These are phyloP conservation scores for Cryptus armator DNA, from an alignment of 2,888 invertebrate species.

Conservation along the genomic window DNA sequence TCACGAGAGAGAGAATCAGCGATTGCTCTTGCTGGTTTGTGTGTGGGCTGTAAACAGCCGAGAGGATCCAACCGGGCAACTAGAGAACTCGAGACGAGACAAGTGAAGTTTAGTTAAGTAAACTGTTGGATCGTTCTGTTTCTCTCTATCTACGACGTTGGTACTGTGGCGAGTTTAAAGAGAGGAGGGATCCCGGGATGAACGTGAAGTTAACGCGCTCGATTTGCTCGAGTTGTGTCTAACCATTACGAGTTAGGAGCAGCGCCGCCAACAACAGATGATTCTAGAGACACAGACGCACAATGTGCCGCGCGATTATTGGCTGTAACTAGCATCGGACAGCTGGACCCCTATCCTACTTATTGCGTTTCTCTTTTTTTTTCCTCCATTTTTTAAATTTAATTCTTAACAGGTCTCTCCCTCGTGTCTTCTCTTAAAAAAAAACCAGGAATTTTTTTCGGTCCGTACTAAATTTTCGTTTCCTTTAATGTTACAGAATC, in stretches of 20 bases:
- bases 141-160: conserved; percentile 1
- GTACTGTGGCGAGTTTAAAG: conserved; percentile 25
- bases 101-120: conserved; percentile 62
- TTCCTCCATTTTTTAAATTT: conserved; percentile 2
- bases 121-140: conserved; percentile 56
- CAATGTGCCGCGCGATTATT: conserved; percentile 34
- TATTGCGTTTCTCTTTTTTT: conserved; percentile 10
- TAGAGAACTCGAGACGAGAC: conserved; percentile 50
- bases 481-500: conserved; percentile 53
- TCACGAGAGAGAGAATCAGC: conserved; percentile 1
- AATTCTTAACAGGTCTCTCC: neutral
- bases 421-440: neutral
- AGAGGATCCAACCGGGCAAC: conserved; percentile 29
- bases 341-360: conserved; percentile 53
- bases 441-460: conserved; percentile 13
- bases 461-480: conserved; percentile 2
- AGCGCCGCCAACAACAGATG: conserved; percentile 25
- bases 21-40: conserved; percentile 54
- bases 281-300: conserved; percentile 17
- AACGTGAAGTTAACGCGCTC: conserved; percentile 46
- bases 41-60: conserved; percentile 42
- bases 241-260: conserved; percentile 15
- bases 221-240: conserved; percentile 28
- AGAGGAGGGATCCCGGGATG: conserved; percentile 24
- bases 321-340: conserved; percentile 50